Base-by-base conservation (phyloP, 30 jellyfish, hydroid and myxozoan genomes). In the Clytia hemisphaerica region DNA sequence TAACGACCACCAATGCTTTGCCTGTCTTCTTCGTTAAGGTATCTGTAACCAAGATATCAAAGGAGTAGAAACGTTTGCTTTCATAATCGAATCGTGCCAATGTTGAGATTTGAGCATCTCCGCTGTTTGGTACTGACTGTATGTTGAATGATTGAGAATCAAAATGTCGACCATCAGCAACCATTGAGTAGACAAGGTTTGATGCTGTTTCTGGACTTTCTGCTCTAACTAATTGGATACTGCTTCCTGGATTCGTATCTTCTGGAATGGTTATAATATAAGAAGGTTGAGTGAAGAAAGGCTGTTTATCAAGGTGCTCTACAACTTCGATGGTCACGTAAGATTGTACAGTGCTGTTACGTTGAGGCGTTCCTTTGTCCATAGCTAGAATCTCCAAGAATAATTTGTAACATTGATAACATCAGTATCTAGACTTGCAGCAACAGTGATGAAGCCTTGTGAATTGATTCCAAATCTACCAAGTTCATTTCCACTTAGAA, bases 291-390 rank as follows among this genome's bases (percentile, higher is more conserved):
- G 0, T 37, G 73, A 67, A 67, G 51, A 25, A 37, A 6, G 79
- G 79, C 45, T 88, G 97, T 42, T 42, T 71, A 29, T 82, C 76
- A 71, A 77, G 50, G 16, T 82, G 55, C 34, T 80, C 88, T 7
- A 31, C 21, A 1, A 88, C 93, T 21, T 44, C 60, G 62, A 86
- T 72, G 40, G 24, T 21, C 49, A 67, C 79, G 15, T 48, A 60
- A 4, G 77, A 73, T 7, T 22, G 0, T 19, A 18, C 27, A 29
- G 10, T 14, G 36, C 37, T 29, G 22, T 27, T 24, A 12, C 75
- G 9, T 15, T 28, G 28, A 28, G 21, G 35, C 14, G 45, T 47
- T 16, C 79, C 85, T 30, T 37, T 67, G 40, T 88, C 97, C 31
- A 25, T 37, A 38, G 79, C 79, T 0, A 21, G 15, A 18, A 67